A percentile compares a stretch with the other conserved stretches of the same genome.
Conservation (phyloP, 2,797 vertebrate genomes). For the Hippocampus kuda region DNA sequence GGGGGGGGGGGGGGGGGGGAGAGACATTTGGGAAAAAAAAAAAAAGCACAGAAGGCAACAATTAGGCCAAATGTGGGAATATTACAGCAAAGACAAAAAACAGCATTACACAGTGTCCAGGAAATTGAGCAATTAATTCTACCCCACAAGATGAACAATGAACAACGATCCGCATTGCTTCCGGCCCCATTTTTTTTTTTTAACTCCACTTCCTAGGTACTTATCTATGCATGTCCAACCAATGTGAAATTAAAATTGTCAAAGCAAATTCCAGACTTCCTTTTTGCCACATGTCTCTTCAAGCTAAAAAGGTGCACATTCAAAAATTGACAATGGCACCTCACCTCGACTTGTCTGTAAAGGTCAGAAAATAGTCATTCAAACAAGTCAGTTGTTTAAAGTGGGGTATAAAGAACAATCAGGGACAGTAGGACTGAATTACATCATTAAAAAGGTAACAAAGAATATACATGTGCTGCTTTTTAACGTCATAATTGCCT, state of each 20-base stretch:
- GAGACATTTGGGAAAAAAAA: slow-evolving; percentile 16
- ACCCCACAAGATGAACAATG: slow-evolving; percentile 44
- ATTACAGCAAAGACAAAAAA: slow-evolving; percentile 46
- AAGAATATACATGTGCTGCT: not conserved
- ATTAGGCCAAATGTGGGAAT: slow-evolving; percentile 51
- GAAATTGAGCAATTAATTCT: slow-evolving; percentile 60
- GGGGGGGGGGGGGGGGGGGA: not conserved
- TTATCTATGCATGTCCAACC: not conserved
- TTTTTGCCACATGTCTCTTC: too few species aligned
- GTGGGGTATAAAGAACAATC: not conserved
- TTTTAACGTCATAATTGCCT: not conserved
- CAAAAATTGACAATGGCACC: too few species aligned
- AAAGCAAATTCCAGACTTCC: too few species aligned
- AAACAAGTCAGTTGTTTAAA: not conserved
- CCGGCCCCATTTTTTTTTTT: slow-evolving; percentile 16
- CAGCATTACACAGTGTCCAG: slow-evolving; percentile 46
- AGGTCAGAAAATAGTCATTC: slow-evolving; percentile 2
- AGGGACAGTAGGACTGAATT: not conserved
- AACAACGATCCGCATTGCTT: slow-evolving; percentile 31
- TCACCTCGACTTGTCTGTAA: not conserved
- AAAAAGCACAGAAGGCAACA: slow-evolving; percentile 44
- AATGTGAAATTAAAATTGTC: too few species aligned
- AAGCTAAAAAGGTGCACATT: too few species aligned
- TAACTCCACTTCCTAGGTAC: slow-evolving; percentile 8
- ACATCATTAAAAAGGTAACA: not conserved